phyloP scores from a whole-genome alignment of 2,797 vertebrate species.

The Parauchenoglanis ngamensis region DNA sequence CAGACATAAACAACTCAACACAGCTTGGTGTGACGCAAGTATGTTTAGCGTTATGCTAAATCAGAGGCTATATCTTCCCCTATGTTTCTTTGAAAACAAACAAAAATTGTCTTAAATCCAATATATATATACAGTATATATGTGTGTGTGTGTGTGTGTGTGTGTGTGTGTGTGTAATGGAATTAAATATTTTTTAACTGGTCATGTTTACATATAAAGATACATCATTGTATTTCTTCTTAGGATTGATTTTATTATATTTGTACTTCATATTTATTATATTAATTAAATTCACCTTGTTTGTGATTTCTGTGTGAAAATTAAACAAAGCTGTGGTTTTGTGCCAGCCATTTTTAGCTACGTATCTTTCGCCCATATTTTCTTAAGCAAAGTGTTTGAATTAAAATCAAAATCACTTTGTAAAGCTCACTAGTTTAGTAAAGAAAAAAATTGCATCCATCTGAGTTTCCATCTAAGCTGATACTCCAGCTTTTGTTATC shows the following conservation, averaged over 20 bases:
- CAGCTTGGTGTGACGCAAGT: neutral
- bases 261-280: neutral
- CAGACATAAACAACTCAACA: neutral
- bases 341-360: neutral
- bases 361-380: neutral
- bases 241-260: neutral
- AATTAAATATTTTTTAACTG: neutral
- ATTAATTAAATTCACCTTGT: neutral
- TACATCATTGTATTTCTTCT: neutral
- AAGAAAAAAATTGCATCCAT: neutral
- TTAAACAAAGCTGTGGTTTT: neutral
- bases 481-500: neutral
- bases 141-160: no score
- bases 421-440: neutral
- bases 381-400: neutral
- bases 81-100: neutral
- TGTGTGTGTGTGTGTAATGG: no score
- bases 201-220: neutral
- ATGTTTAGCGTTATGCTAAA: neutral
- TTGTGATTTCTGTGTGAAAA: neutral
- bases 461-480: neutral
- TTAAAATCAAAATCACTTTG: neutral
- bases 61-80: neutral
- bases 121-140: no score
- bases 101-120: neutral